Conservation (phyloP, 1,140 invertebrate species). For the Ganaspis sp. region DNA sequence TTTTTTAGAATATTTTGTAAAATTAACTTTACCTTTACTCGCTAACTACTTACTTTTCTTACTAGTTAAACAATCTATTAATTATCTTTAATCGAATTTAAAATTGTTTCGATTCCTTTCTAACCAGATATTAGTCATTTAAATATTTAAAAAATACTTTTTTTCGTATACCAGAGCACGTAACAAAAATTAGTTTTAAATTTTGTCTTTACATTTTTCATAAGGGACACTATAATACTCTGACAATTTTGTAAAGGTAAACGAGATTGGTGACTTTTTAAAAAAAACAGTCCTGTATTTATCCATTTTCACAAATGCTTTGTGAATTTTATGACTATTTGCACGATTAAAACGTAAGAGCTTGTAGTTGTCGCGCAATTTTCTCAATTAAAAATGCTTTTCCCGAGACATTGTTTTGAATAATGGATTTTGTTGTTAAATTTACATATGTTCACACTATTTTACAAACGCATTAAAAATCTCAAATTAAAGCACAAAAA, state of each 20-base stretch:
- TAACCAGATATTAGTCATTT: too few species aligned
- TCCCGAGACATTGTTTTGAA: background rate
- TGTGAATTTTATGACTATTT: conserved; percentile 14
- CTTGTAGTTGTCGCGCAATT: background rate
- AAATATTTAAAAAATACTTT: too few species aligned
- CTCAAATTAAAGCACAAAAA: conserved; percentile 28
- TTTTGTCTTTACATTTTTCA: background rate
- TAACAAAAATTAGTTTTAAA: background rate
- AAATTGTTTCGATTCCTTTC: too few species aligned
- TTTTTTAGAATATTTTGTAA: too few species aligned
- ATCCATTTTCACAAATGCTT: background rate
- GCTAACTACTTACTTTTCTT: too few species aligned
- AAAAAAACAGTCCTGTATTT: background rate
- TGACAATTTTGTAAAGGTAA: conserved; percentile 34
- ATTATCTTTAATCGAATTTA: too few species aligned
- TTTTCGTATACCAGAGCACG: background rate
- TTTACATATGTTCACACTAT: background rate
- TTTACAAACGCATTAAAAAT: conserved; percentile 32
- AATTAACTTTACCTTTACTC: too few species aligned
- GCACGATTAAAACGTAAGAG: conserved; percentile 3
- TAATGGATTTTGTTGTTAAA: background rate
- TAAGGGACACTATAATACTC: background rate
- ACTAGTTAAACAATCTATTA: too few species aligned
- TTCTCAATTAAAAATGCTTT: conserved; percentile 12
- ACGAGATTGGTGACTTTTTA: conserved; percentile 7